Conservation (phyloP, 2,113 vertebrate genomes). For the Guaruba guarouba region DNA sequence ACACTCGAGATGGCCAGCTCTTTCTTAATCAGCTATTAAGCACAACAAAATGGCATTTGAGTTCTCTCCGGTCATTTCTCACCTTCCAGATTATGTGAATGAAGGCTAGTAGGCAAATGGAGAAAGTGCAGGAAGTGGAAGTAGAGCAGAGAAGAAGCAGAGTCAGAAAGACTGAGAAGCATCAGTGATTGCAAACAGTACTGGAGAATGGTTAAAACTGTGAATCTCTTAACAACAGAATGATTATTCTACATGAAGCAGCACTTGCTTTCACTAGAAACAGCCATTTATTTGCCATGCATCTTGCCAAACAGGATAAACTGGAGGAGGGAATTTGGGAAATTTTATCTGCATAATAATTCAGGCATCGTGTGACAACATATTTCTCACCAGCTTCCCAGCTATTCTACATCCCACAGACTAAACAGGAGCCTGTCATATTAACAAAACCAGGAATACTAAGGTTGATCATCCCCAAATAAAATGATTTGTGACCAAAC, state of each 20-base stretch:
- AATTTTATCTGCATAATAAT: constrained; percentile 12
- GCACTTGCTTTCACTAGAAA: constrained; percentile 12
- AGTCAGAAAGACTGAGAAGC: not conserved
- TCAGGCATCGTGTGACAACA: not conserved
- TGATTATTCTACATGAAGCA: constrained; percentile 23
- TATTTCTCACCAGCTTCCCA: constrained; percentile 6
- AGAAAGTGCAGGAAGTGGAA: not conserved
- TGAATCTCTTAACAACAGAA: not conserved
- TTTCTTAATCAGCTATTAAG: not conserved
- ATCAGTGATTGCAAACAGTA: not conserved
- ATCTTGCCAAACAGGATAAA: constrained; percentile 14
- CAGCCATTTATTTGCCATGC: constrained; percentile 4
- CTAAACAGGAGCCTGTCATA: not conserved
- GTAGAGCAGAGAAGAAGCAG: not conserved
- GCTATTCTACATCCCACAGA: not conserved
- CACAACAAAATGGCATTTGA: not conserved
- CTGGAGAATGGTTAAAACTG: not conserved
- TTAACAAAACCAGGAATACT: not conserved
- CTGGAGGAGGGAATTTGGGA: not conserved
- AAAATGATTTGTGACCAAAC: not conserved
- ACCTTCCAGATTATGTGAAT: not conserved
- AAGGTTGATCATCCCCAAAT: not conserved
- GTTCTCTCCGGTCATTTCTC: constrained; percentile 1
- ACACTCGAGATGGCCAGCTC: not conserved
- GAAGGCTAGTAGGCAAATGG: not conserved